Conservation (phyloP, 2,797 vertebrate species). For the Scleropages formosus region DNA sequence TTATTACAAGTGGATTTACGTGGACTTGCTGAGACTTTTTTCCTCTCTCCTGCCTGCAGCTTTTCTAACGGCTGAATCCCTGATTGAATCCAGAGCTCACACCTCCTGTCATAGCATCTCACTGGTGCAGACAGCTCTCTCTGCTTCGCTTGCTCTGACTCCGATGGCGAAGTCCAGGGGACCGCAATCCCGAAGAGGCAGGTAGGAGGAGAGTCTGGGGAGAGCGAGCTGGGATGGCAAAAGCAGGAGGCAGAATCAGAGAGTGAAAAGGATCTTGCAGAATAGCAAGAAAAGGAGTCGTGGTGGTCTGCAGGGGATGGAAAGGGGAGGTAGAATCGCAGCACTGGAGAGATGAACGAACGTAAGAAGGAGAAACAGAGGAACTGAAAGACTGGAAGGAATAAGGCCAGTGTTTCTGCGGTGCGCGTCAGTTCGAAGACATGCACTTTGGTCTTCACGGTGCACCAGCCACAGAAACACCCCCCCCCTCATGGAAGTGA, state of each 20-base stretch:
- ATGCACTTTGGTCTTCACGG: no score
- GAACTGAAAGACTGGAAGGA: neutral
- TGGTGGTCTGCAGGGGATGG: neutral
- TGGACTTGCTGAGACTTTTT: neutral
- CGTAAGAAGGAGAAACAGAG: neutral
- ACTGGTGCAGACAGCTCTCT: slow-evolving; percentile 28
- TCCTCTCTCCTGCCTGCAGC: neutral
- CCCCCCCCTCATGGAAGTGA: neutral
- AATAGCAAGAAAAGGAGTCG: neutral
- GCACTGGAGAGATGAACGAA: neutral
- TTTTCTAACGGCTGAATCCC: slow-evolving; percentile 10
- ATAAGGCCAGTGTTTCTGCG: neutral
- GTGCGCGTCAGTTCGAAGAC: no score
- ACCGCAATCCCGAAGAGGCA: neutral
- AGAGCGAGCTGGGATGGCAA: neutral
- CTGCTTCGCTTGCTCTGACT: slow-evolving; percentile 19
- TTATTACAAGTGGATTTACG: slow-evolving; percentile 8
- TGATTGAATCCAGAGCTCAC: slow-evolving; percentile 5
- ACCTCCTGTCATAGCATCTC: neutral
- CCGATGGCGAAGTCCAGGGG: neutral
- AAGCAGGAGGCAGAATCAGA: slow-evolving; percentile 6
- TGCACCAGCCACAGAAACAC: no score
- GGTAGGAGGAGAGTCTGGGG: neutral
- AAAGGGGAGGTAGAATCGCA: neutral
- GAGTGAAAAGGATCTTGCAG: neutral